Evolutionary conservation across 2,113 vertebrate genomes (phyloP).

Genomic region (Bothrops jararaca): DNA sequence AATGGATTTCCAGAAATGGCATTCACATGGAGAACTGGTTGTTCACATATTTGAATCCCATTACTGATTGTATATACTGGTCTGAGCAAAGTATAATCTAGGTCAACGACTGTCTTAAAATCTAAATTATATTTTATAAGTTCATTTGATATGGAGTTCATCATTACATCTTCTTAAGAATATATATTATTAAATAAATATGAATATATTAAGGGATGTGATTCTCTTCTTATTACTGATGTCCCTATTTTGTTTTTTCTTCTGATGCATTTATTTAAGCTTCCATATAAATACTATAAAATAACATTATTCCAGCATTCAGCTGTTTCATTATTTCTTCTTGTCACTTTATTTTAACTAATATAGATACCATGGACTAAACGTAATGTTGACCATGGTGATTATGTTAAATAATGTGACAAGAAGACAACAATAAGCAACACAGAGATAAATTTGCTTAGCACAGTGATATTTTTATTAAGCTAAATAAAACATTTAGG

Average conservation of each 20-base stretch:
- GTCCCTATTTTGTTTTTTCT: neutral
- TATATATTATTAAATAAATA: neutral
- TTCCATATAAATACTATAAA: neutral
- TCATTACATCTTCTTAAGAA: neutral
- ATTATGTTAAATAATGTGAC: neutral
- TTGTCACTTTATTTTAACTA: neutral
- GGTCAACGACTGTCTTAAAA: neutral
- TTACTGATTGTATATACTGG: neutral
- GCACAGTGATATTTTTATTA: neutral
- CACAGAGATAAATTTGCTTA: neutral
- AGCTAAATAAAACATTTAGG: neutral
- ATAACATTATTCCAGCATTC: neutral
- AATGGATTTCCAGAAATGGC: too few species aligned
- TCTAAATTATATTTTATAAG: neutral
- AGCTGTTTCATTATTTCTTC: neutral
- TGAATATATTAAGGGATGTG: neutral
- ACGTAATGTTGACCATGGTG: neutral
- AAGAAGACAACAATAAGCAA: neutral
- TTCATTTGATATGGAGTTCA: neutral
- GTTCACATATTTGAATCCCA: too few species aligned
- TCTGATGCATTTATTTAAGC: neutral
- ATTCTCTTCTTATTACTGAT: neutral
- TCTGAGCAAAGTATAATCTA: neutral
- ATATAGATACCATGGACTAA: neutral
- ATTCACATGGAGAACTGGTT: too few species aligned